Conservation (phyloP, 1,140 invertebrate species). For the Microplitis demolitor region DNA sequence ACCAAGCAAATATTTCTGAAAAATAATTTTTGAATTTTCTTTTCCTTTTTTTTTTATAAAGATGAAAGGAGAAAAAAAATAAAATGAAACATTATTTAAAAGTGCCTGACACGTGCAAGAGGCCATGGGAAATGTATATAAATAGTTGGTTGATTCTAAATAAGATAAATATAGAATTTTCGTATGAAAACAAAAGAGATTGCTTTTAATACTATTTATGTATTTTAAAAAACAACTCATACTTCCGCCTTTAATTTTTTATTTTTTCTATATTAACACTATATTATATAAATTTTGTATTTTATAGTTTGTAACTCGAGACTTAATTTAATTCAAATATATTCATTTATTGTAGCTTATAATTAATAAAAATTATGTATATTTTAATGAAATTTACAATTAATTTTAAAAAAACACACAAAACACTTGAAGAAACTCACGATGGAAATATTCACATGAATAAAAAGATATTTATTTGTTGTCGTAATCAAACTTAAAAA, state of each 20-base stretch:
- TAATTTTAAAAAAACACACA: background rate
- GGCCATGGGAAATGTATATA: conserved; percentile 10
- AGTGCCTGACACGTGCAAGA: conserved; percentile 10
- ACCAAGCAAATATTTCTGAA: background rate
- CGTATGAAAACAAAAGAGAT: conserved; percentile 6
- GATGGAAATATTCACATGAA: background rate
- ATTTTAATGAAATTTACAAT: too few species aligned
- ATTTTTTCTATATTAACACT: background rate
- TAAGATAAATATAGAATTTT: conserved; percentile 4
- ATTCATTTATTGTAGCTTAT: too few species aligned
- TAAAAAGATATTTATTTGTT: background rate
- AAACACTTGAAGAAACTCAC: background rate
- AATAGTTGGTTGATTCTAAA: conserved; percentile 3
- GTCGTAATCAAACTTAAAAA: too few species aligned
- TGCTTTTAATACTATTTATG: background rate
- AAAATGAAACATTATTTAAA: background rate
- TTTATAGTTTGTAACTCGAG: too few species aligned
- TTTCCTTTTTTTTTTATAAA: background rate
- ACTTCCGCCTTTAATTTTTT: background rate
- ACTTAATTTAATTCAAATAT: too few species aligned
- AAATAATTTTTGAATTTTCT: background rate
- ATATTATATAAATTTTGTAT: too few species aligned
- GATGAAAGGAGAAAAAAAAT: background rate
- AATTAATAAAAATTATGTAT: too few species aligned
- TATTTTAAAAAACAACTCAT: background rate